Base-by-base conservation (phyloP, 1,140 invertebrate species). In the Ceratina japonica region DNA sequence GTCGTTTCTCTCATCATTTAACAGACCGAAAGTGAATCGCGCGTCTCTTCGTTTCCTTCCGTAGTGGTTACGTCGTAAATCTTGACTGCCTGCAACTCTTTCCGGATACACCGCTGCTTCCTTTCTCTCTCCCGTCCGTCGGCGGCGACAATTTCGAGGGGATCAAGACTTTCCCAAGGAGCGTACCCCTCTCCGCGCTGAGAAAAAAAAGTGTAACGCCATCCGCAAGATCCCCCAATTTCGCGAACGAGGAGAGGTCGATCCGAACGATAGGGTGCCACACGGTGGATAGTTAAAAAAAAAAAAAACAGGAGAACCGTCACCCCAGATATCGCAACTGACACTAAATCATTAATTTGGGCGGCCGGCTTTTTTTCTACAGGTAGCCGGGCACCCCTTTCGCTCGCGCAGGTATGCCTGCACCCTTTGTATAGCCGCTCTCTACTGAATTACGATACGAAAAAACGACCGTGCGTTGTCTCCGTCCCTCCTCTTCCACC, bases 291-390 rank as follows among this genome's bases (percentile, higher is more conserved):
- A 66, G 54, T 16, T n/a, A 18, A 64, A 51, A 63, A 24, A 1
- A 1, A n/a, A n/a, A 31, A 52, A 52, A 52, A 18, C 22, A n/a
- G 44, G n/a, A 73, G 84, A 79, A 83, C 64, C 58, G 80, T 89
- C 86, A 89, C 87, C 87, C 89, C 82, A 87, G 76, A 81, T 83
- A 87, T 86, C 87, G 88, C 86, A 84, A 90, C 89, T 90, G 90
- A 92, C 88, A 89, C 87, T 91, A 92, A 92, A 92, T 92, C 92
- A 92, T 92, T 92, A 92, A 92, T 92, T 92, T 92, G 87, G 82
- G 79, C 85, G 82, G 82, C 73, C 85, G 75, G 84, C 82, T 87
- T 88, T 86, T 84, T 83, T 63, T 63, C 54, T 65, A 74, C 91
- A 92, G 91, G 91, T 92, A 92, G 87, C 52, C 80, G 64, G 86